Conservation (phyloP, 1,140 invertebrate genomes). For the Papilio polyxenes region DNA sequence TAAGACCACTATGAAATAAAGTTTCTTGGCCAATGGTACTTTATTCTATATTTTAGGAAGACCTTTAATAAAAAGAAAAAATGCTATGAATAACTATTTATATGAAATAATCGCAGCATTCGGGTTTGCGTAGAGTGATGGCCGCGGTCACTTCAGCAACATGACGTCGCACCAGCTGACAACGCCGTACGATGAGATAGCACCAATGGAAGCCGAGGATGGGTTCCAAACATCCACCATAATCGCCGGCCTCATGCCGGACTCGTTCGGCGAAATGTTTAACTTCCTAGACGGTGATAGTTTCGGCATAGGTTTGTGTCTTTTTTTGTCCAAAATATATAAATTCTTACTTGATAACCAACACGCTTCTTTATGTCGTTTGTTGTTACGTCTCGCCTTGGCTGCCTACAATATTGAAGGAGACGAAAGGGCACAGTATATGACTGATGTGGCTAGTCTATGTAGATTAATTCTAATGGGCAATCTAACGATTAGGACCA, state of each 20-base stretch:
- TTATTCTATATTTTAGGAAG: neutral
- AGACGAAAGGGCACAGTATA: neutral
- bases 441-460: neutral
- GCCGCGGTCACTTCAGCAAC: constrained; percentile 57
- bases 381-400: neutral
- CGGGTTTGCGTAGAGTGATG: neutral
- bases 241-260: constrained; percentile 71
- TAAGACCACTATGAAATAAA: no score
- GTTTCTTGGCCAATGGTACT: neutral
- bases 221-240: constrained; percentile 59
- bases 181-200: constrained; percentile 63
- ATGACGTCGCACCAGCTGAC: constrained; percentile 60
- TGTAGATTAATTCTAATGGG: neutral
- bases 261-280: constrained; percentile 72
- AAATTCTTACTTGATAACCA: neutral
- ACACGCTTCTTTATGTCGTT: no score
- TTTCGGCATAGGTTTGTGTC: constrained; percentile 70
- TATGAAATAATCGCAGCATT: neutral
- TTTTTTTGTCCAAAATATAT: neutral
- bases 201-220: constrained; percentile 65
- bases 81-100: neutral
- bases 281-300: constrained; percentile 75
- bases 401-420: neutral
- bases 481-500: constrained; percentile 53
- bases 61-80: neutral